These are phyloP conservation scores for Drosophila aldrichi DNA, from an alignment of 2,888 invertebrate genomes.

Conservation along the genomic window DNA sequence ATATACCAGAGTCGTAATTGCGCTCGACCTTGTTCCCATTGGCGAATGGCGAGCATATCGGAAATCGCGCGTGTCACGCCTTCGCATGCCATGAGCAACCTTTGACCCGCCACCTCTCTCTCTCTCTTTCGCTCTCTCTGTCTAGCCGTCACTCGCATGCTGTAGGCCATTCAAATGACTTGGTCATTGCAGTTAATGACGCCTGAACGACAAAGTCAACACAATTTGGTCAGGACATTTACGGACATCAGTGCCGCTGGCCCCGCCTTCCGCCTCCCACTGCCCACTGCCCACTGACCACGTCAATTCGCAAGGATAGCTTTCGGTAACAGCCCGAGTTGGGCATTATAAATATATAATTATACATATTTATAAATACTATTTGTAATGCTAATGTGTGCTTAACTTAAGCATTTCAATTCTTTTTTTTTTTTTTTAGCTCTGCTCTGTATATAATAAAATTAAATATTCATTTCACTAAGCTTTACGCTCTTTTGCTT, in stretches of 20 bases:
- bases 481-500: neutral
- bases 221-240: conserved; percentile 38
- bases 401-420: neutral
- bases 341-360: neutral
- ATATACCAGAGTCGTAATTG: conserved; percentile 58
- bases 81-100: conserved; percentile 13
- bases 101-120: neutral
- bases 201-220: conserved; percentile 65
- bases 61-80: conserved; percentile 64
- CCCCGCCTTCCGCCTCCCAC: neutral
- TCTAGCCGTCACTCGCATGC: conserved; percentile 16
- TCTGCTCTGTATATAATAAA: neutral
- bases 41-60: conserved; percentile 47
- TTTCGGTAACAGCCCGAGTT: neutral
- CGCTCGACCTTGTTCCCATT: conserved; percentile 67
- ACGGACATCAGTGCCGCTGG: conserved; percentile 7
- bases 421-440: no score
- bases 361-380: neutral
- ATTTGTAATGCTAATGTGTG: neutral
- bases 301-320: neutral
- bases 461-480: neutral
- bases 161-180: conserved; percentile 63
- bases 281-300: neutral
- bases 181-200: conserved; percentile 78
- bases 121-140: no score